Conservation (phyloP, 2,113 vertebrate species). For the Syngnathoides biaculeatus region DNA sequence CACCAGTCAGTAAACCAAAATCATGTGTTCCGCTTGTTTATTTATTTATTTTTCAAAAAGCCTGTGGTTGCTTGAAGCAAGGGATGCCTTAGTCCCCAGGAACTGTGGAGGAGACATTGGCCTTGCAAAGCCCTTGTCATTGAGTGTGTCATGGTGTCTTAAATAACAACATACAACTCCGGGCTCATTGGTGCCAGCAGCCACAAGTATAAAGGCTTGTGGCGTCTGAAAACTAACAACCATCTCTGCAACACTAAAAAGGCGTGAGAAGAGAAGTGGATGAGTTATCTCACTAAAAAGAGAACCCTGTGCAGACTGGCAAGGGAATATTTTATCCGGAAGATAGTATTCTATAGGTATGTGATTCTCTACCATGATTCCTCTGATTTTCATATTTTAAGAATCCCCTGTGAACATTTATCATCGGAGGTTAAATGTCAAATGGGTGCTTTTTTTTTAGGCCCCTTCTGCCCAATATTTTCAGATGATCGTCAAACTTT, state of each 20-base stretch:
- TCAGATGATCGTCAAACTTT: too few relatives aligned
- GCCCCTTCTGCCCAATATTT: too few relatives aligned
- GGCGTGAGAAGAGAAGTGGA: slow-evolving; percentile 11
- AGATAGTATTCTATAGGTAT: too few relatives aligned
- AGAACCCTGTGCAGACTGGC: not conserved
- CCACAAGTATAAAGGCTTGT: slow-evolving; percentile 25
- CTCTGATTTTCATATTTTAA: too few relatives aligned
- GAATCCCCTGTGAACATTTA: too few relatives aligned
- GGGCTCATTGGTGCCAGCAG: slow-evolving; percentile 24
- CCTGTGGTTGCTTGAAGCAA: slow-evolving; percentile 6
- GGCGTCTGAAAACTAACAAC: slow-evolving; percentile 18
- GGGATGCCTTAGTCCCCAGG: slow-evolving; percentile 17
- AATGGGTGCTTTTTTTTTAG: too few relatives aligned
- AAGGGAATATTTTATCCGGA: not conserved
- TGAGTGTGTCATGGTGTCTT: slow-evolving; percentile 41
- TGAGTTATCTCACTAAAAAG: not conserved
- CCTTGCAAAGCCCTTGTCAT: slow-evolving; percentile 45
- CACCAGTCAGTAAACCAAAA: slow-evolving; percentile 3
- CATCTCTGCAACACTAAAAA: slow-evolving; percentile 11
- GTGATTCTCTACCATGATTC: too few relatives aligned
- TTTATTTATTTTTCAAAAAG: slow-evolving; percentile 1
- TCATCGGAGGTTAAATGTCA: too few relatives aligned
- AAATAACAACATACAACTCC: slow-evolving; percentile 15
- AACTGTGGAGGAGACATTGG: slow-evolving; percentile 37
- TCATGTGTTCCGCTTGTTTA: slow-evolving; percentile 20